phyloP scores from a whole-genome alignment of 2,113 vertebrate species.

The Suricata suricatta region DNA sequence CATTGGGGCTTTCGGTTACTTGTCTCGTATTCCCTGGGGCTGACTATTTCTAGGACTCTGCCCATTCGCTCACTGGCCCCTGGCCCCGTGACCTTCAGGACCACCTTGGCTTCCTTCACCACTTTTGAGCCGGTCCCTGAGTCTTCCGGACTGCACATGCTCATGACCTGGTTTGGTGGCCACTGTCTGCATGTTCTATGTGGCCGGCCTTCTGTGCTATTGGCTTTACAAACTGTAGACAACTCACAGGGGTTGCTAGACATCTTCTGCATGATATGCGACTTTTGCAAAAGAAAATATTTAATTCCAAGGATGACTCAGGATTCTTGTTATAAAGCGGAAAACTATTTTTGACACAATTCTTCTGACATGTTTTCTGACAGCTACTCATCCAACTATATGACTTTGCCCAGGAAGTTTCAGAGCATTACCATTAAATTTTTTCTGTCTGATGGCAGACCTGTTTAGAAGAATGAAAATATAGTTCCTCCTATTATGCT shows the following conservation, averaged over 20 bases:
- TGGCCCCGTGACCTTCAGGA: background rate
- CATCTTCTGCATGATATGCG: background rate
- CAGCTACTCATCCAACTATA: accelerated
- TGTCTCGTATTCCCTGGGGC: background rate
- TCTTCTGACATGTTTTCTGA: background rate
- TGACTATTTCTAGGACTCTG: background rate
- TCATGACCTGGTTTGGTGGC: accelerated
- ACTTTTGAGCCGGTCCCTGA: too few relatives aligned
- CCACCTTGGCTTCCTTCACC: background rate
- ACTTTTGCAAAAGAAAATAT: background rate
- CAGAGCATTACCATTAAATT: background rate
- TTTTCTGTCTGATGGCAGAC: background rate
- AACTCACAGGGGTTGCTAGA: background rate
- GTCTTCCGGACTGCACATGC: accelerated
- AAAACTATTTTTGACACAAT: background rate
- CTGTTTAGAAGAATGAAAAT: slow-evolving; percentile 28
- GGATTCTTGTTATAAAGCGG: background rate
- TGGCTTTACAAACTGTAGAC: background rate
- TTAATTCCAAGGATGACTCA: background rate
- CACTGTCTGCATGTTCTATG: accelerated
- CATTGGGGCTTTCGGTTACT: accelerated
- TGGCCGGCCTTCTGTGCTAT: background rate
- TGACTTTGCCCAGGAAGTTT: background rate
- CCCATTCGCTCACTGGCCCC: accelerated
- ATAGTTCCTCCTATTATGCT: background rate